These are phyloP conservation scores for Catharus fuscescens DNA, from an alignment of 2,113 vertebrate genomes.

Conservation along the genomic window DNA sequence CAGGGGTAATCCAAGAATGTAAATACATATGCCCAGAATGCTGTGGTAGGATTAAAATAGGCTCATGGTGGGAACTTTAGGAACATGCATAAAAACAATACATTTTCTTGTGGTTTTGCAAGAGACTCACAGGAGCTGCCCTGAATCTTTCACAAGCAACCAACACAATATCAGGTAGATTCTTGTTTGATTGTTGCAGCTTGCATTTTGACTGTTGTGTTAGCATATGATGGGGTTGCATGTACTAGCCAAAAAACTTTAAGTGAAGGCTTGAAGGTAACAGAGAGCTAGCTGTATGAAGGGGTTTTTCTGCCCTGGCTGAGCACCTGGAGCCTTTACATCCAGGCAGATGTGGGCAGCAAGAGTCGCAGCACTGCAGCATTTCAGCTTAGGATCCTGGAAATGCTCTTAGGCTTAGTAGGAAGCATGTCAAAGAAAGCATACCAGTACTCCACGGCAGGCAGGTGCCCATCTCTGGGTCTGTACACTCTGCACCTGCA, in stretches of 20 bases:
- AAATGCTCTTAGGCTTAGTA: fast-evolving
- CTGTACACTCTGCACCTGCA: not conserved
- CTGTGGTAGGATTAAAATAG: not conserved
- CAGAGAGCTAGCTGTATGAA: not conserved
- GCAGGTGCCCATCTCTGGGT: too few relatives aligned
- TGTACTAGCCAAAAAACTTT: not conserved
- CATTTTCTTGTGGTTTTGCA: slow-evolving; percentile 9
- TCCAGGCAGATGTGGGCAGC: not conserved
- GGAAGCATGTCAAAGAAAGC: not conserved
- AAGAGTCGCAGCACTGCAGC: not conserved
- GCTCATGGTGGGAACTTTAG: not conserved
- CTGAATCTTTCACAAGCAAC: not conserved
- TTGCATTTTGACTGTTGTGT: not conserved
- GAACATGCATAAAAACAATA: not conserved
- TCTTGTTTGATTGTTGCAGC: not conserved
- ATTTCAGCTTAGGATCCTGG: not conserved
- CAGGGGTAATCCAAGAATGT: slow-evolving; percentile 19
- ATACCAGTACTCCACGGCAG: fast-evolving
- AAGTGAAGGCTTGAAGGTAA: not conserved
- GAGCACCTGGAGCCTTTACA: not conserved
- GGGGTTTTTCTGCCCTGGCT: not conserved
- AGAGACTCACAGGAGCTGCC: not conserved
- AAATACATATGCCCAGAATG: not conserved
- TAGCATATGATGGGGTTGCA: not conserved
- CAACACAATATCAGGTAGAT: not conserved